phyloP scores from a whole-genome alignment of 2,797 vertebrate species.

The Cygnus olor region DNA sequence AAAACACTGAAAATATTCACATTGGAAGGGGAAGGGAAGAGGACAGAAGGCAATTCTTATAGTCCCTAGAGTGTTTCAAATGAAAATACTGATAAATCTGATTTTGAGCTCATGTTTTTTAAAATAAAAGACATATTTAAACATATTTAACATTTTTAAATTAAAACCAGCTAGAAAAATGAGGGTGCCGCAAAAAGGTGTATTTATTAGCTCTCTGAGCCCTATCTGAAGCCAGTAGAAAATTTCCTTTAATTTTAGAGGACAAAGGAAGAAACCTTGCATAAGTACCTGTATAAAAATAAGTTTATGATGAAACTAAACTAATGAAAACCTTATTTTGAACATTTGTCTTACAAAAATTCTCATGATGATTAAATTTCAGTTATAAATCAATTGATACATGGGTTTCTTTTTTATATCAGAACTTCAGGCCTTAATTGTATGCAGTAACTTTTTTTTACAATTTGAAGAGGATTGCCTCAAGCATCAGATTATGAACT shows the following conservation, averaged over 20 bases:
- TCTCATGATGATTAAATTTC: background rate
- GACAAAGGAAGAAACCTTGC: background rate
- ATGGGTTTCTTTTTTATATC: background rate
- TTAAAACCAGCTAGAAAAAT: background rate
- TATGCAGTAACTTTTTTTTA: background rate
- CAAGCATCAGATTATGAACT: background rate
- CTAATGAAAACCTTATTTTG: background rate
- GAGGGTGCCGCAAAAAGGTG: background rate
- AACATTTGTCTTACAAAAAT: background rate
- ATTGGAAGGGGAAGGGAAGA: background rate
- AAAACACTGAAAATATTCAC: background rate
- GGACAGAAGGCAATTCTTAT: background rate
- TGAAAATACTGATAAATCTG: background rate
- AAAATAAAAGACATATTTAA: background rate
- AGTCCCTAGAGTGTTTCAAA: background rate
- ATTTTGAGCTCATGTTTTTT: background rate
- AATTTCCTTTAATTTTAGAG: background rate
- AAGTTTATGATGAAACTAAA: background rate
- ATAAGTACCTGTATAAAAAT: background rate
- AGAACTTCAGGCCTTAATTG: background rate
- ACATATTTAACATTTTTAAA: background rate
- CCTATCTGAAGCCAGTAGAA: background rate
- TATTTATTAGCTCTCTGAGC: background rate
- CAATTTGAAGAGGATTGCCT: constrained; percentile 3
- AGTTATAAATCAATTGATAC: background rate